Base-by-base conservation (phyloP, 2,888 invertebrate genomes). In the Drosophila ezoana region DNA sequence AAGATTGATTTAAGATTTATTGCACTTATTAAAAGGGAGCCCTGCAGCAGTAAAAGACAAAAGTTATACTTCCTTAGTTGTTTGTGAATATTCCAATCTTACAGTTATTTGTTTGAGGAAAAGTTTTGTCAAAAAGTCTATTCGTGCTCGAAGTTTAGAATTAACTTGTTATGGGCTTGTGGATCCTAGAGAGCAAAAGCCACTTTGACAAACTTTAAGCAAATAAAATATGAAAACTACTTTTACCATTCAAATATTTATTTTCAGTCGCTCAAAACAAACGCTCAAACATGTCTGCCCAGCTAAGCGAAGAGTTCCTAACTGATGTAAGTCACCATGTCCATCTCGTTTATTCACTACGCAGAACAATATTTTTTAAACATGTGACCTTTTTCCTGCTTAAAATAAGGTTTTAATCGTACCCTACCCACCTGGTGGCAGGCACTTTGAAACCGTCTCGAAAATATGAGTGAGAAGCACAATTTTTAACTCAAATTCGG, bases 41-140 rank as follows among this genome's bases (percentile, higher is more conserved):
- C 72, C 47, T 20, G 35, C 13, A 38, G 69, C 47, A 28, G 6
- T 33, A 38, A 48, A 53, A 44, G 16, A n/a, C 35, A 44, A 62
- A 63, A 70, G 64, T 72, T 35, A 38, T 43, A 52, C 28, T 5
- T 32, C 2, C 13, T 28, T n/a, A 13, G 16, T 14, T 47, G 33
- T 61, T 60, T 62, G 41, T 9, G 11, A 1, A 32, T 14, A 37
- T 32, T 32, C 11, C n/a, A 14, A 41, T 16, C 18, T 43, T 48
- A 28, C 28, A 28, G 8, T 8, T 28, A 57, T 62, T 62, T 56
- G 51, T 45, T 35, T 35, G 14, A 14, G n/a, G 18, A 43, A 28
- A 63, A 56, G n/a, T 53, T 47, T 44, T 38, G 38, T 23, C 59
- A 68, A 68, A 41, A 18, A 47, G 16, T 68, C 28, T 16, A 45